phyloP scores from a whole-genome alignment of 2,888 invertebrate genomes.

The Busseola fusca region DNA sequence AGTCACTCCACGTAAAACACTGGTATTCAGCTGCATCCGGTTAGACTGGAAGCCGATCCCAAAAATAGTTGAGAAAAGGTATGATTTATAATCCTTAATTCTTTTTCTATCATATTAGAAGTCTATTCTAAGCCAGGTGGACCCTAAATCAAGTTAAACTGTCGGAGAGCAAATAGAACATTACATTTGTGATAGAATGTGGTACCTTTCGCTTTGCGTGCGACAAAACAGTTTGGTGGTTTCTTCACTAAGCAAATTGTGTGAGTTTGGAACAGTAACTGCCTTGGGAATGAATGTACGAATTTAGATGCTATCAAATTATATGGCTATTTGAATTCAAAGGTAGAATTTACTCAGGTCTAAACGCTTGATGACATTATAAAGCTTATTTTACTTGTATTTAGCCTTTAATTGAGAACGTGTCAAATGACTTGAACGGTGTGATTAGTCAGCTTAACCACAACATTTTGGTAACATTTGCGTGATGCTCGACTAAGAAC shows the following conservation, averaged over 20 bases:
- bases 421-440: not conserved
- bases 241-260: slow-evolving; percentile 59
- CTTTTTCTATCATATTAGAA: slow-evolving; percentile 18
- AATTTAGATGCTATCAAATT: slow-evolving; percentile 57
- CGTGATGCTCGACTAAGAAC: not conserved
- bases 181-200: slow-evolving; percentile 52
- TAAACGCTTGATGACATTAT: slow-evolving; percentile 13
- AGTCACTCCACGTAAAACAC: not conserved
- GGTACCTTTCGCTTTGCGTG: slow-evolving; percentile 55
- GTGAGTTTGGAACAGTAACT: slow-evolving; percentile 55
- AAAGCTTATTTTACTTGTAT: slow-evolving; percentile 4
- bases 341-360: slow-evolving; percentile 32
- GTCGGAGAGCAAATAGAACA: slow-evolving; percentile 33
- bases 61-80: not conserved
- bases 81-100: not conserved
- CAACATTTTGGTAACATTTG: not conserved
- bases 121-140: slow-evolving; percentile 3
- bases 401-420: not conserved
- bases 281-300: slow-evolving; percentile 49
- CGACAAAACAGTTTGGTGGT: slow-evolving; percentile 60
- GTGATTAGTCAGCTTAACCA: not conserved
- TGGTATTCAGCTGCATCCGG: not conserved
- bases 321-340: slow-evolving; percentile 55
- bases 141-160: slow-evolving; percentile 36
- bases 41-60: not conserved